Evolutionary conservation across 2,888 invertebrate species (phyloP).

Genomic region (Eubasilissa splendida): DNA sequence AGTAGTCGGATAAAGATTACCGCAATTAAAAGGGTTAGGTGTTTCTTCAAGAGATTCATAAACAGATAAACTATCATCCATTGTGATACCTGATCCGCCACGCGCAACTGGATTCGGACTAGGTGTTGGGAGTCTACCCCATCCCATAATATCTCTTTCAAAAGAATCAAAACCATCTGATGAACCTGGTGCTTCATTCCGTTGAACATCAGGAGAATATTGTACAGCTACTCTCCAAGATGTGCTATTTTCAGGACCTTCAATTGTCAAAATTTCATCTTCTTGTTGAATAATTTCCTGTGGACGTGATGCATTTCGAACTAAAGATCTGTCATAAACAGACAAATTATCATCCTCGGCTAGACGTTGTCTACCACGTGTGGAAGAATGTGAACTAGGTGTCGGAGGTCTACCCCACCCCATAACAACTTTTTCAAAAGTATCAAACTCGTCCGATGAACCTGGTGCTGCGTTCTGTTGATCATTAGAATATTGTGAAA

Average conservation of each 20-base stretch:
- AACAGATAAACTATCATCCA: conserved; percentile 6
- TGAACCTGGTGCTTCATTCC: neutral
- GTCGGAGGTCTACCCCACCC: neutral
- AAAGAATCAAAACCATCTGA: neutral
- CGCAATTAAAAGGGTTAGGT: neutral
- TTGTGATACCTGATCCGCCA: neutral
- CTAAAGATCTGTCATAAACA: neutral
- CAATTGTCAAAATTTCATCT: conserved; percentile 11
- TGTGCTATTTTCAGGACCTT: neutral
- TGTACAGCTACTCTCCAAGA: conserved; percentile 11
- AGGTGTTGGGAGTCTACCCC: neutral
- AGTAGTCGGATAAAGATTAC: neutral
- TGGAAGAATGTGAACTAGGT: too few relatives aligned
- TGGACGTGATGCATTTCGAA: conserved; percentile 3
- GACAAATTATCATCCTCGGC: neutral
- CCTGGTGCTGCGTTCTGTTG: neutral
- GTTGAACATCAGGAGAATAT: conserved; percentile 15
- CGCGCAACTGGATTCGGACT: too few relatives aligned
- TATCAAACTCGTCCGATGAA: neutral
- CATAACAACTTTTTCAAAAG: conserved; percentile 23
- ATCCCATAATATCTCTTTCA: conserved; percentile 15
- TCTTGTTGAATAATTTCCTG: neutral
- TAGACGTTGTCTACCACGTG: neutral
- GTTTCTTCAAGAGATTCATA: neutral
- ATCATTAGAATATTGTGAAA: conserved; percentile 6